Conservation (phyloP, 2,113 vertebrate genomes). For the Boleophthalmus pectinirostris region DNA sequence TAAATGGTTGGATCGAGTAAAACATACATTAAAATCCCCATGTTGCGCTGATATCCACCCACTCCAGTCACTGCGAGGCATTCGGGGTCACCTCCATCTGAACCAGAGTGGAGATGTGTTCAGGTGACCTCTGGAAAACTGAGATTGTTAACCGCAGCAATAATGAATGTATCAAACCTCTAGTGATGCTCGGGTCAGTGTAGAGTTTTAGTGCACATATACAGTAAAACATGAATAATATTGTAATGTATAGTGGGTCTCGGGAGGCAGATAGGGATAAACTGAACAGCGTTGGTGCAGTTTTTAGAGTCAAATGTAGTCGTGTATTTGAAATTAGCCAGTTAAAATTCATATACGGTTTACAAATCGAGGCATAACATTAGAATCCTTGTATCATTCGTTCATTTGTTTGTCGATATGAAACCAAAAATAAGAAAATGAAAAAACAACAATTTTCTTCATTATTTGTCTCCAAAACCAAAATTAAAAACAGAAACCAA, state of each 20-base stretch:
- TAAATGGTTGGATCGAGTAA: neutral
- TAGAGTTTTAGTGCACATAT: neutral
- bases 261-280: neutral
- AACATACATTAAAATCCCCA: conserved; percentile 3
- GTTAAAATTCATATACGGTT: no score
- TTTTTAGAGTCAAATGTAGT: neutral
- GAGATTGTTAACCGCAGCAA: neutral
- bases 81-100: conserved; percentile 6
- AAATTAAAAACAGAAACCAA: no score
- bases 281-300: neutral
- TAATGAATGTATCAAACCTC: neutral
- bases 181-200: neutral
- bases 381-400: no score
- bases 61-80: conserved; percentile 13
- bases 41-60: neutral
- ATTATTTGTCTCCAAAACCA: no score
- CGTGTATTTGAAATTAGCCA: neutral
- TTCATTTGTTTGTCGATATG: no score
- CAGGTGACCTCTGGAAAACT: conserved; percentile 8
- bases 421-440: no score
- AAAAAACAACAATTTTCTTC: no score
- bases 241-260: neutral
- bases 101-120: conserved; percentile 1
- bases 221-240: conserved; percentile 1
- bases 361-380: no score